These are phyloP conservation scores for Tapirus indicus DNA, from an alignment of 2,797 vertebrate genomes.

Conservation along the genomic window DNA sequence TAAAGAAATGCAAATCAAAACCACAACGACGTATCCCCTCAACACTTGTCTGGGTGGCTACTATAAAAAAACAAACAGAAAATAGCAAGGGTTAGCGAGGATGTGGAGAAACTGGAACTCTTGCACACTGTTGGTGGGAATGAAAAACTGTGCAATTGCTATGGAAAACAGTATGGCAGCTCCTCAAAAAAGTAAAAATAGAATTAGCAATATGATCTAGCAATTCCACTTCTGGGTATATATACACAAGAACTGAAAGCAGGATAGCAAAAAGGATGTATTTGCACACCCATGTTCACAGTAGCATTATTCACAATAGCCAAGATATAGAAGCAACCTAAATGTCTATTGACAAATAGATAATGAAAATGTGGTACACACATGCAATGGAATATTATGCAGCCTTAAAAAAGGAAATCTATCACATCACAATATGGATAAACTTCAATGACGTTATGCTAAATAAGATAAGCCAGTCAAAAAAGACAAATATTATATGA, in stretches of 20 bases:
- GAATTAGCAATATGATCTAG: background rate
- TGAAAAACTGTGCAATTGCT: background rate
- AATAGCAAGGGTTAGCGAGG: background rate
- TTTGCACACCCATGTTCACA: background rate
- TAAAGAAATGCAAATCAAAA: constrained; percentile 36
- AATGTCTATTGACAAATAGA: background rate
- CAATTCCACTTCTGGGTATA: background rate
- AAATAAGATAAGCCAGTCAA: constrained; percentile 32
- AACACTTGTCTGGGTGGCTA: background rate
- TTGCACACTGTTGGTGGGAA: background rate
- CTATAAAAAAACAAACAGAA: constrained; percentile 41
- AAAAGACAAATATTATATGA: background rate
- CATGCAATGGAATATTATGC: background rate
- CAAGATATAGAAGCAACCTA: background rate
- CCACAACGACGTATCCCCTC: background rate
- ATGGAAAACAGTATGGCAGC: background rate
- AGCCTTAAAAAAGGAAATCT: background rate
- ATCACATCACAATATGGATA: background rate
- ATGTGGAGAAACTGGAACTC: background rate
- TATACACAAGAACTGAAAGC: background rate
- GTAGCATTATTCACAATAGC: background rate
- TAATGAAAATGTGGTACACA: background rate
- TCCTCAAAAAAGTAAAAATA: constrained; percentile 32
- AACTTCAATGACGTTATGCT: background rate
- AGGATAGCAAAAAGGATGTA: background rate